Evolutionary conservation across 2,888 invertebrate genomes (phyloP), one percentile per base, ranked within the genome.

Genomic region (Polydrusus pterygomalis): DNA sequence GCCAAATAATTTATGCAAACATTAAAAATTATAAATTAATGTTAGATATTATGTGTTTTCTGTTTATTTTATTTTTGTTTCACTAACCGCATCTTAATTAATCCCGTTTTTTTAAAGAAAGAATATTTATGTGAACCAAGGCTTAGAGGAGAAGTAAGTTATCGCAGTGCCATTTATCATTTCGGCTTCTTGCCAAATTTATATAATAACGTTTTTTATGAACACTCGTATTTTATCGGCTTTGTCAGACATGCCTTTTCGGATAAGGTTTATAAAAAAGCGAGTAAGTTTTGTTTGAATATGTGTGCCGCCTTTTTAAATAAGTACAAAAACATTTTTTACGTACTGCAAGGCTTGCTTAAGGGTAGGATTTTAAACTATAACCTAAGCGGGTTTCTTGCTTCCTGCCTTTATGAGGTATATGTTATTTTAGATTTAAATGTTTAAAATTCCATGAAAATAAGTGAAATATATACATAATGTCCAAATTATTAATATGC

Each of bases 181-280:
- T 30, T 56, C 45, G 49, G 64, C 43, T 64, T 71, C 56, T 20
- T n/a, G 60, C 25, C 15, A 43, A 71, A 64, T 71, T 71, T 71
- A 64, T 64, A 30, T 71, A 71, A 63, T 70, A 63, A 54, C 62
- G 18, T 71, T 71, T 71, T 71, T 71, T 71, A 64, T 71, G 54
- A 40, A 54, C 67, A 51, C 38, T 40, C 18, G 51, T 71, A 71
- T 71, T 71, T 71, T 64, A 71, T 34, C 6, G 67, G 67, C 51
- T 67, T 67, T 67, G 67, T 67, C 67, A 67, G 67, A 20, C 18
- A 40, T 38, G 18, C 58, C 58, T 38, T 67, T 67, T 69, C 58
- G 58, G 58, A 58, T 45, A 58, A 69, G 68, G 68, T 69, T 69
- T 45, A 69, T 69, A 69, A 69, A 69, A 68, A 69, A 30, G 58